phyloP scores from a whole-genome alignment of 2,888 invertebrate species.

The Acanthosepion esculentum region DNA sequence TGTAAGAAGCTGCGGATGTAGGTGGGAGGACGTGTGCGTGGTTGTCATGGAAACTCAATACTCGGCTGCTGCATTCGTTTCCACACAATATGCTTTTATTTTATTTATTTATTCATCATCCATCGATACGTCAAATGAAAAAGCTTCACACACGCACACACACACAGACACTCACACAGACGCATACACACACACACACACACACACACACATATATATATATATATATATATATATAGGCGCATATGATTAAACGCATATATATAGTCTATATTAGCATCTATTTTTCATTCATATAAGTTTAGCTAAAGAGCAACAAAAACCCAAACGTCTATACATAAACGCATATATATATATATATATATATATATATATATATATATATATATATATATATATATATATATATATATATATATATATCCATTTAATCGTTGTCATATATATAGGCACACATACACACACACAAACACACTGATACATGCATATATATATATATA shows the following conservation, averaged over 20 bases:
- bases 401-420: background rate
- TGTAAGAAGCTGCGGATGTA: background rate
- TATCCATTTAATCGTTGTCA: background rate
- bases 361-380: conserved; percentile 24
- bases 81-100: background rate
- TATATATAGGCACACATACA: too few relatives aligned
- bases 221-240: too few relatives aligned
- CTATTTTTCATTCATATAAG: too few relatives aligned
- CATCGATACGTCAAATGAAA: background rate
- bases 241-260: too few relatives aligned
- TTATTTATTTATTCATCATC: background rate
- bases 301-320: too few relatives aligned
- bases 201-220: background rate
- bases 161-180: too few relatives aligned
- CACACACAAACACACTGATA: too few relatives aligned
- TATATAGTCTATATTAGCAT: too few relatives aligned
- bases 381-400: background rate
- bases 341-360: conserved; percentile 13
- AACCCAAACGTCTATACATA: background rate
- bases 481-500: too few relatives aligned
- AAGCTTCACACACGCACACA: background rate
- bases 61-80: background rate
- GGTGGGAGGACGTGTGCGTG: background rate
- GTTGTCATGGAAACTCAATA: background rate
- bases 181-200: background rate